phyloP scores from a whole-genome alignment of 2,888 invertebrate genomes.

The Papilio elwesi region DNA sequence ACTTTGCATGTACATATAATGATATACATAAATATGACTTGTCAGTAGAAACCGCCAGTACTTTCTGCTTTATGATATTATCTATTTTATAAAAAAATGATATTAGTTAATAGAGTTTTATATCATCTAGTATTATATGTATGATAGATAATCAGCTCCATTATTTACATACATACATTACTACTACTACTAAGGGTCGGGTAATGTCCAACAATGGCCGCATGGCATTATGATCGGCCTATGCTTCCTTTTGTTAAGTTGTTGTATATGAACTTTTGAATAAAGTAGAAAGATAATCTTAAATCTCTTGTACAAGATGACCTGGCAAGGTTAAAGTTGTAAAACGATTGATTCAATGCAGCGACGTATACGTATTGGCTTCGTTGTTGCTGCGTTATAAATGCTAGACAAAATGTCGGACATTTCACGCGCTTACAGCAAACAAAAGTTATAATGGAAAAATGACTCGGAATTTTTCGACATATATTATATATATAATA shows the following conservation, averaged over 20 bases:
- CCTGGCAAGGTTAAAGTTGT: conserved; percentile 21
- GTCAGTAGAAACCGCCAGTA: too few species aligned
- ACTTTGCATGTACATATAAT: too few species aligned
- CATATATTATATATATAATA: neutral
- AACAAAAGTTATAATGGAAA: neutral
- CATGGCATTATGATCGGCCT: neutral
- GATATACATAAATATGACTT: too few species aligned
- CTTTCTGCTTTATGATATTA: too few species aligned
- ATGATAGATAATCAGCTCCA: too few species aligned
- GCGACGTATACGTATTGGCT: neutral
- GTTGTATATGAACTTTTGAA: neutral
- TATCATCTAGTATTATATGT: too few species aligned
- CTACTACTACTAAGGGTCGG: neutral
- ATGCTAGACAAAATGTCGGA: conserved; percentile 27
- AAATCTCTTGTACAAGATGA: neutral
- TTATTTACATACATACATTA: too few species aligned
- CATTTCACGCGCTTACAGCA: conserved; percentile 29
- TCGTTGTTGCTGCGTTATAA: conserved; percentile 20
- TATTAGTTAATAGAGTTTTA: too few species aligned
- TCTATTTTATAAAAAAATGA: too few species aligned
- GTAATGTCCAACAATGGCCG: neutral
- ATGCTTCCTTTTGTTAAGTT: neutral
- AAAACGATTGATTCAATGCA: conserved; percentile 15
- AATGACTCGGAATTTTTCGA: neutral
- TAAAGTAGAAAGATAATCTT: neutral